Evolutionary conservation across 2,888 invertebrate genomes (phyloP).

Genomic region (Schizotus pectinicornis): DNA sequence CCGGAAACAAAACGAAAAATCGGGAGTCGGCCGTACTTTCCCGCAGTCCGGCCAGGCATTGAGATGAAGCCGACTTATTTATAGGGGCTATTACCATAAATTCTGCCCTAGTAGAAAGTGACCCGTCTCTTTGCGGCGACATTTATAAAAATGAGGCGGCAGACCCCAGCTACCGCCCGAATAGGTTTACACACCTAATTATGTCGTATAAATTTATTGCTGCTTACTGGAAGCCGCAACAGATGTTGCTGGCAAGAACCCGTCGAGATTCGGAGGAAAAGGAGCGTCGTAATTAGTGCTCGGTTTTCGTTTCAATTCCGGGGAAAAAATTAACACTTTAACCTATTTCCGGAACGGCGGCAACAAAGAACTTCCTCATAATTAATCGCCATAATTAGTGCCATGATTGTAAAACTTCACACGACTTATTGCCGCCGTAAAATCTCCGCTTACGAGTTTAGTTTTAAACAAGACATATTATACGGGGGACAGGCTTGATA

Average conservation of each 20-base stretch:
- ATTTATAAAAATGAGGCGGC: constrained; percentile 30
- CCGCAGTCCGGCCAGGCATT: not conserved
- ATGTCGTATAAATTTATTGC: constrained; percentile 33
- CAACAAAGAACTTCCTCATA: constrained; percentile 3
- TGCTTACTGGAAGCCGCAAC: constrained; percentile 21
- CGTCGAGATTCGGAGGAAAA: constrained; percentile 2
- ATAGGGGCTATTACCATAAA: constrained; percentile 29
- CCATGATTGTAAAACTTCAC: constrained; percentile 18
- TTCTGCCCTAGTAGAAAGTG: constrained; percentile 22
- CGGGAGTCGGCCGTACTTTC: not conserved
- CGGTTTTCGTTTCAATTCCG: constrained; percentile 11
- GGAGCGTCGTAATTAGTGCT: not conserved
- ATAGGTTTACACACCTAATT: constrained; percentile 32
- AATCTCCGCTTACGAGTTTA: constrained; percentile 22
- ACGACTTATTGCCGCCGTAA: constrained; percentile 21
- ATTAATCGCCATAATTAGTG: constrained; percentile 22
- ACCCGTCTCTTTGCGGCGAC: constrained; percentile 26
- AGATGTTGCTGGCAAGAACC: constrained; percentile 19
- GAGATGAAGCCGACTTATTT: constrained; percentile 27
- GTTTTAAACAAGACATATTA: constrained; percentile 22
- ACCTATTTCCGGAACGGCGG: constrained; percentile 4
- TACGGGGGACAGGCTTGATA: not conserved
- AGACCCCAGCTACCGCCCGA: constrained; percentile 25
- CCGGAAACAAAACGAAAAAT: too few relatives aligned
- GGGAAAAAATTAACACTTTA: constrained; percentile 14